Evolutionary conservation across 2,797 vertebrate species (phyloP).

Genomic region (Podarcis siculus): DNA sequence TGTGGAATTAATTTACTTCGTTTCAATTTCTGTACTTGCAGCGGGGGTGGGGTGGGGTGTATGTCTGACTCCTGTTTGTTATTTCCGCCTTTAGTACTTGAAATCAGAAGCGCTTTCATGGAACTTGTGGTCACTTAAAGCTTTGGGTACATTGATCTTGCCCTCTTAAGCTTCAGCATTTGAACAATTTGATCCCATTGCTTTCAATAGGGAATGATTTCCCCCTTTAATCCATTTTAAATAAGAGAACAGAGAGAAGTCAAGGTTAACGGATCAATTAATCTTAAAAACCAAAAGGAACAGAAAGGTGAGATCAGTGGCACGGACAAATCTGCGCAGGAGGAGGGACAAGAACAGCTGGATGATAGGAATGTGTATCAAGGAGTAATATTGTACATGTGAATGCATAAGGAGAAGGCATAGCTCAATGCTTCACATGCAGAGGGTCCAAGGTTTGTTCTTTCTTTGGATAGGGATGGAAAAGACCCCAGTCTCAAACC

Average conservation of each 20-base stretch:
- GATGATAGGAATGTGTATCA: neutral
- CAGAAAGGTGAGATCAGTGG: neutral
- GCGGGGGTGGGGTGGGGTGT: rapidly evolving
- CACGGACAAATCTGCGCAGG: neutral
- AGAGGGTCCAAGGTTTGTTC: neutral
- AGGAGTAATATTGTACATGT: neutral
- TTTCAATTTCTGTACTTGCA: neutral
- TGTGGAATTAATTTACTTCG: conserved; percentile 29
- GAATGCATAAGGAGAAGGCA: neutral
- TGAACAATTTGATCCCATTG: conserved; percentile 35
- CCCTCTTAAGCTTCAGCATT: conserved; percentile 18
- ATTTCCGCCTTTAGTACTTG: conserved; percentile 9
- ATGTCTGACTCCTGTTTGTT: conserved; percentile 8
- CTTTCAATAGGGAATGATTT: conserved; percentile 1
- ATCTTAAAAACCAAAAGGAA: conserved; percentile 18
- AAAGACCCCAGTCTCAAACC: neutral
- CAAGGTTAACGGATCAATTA: conserved; percentile 21
- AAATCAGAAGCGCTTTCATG: conserved; percentile 31
- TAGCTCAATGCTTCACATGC: neutral
- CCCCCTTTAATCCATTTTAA: neutral
- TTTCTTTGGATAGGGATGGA: neutral
- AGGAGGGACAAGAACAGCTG: neutral
- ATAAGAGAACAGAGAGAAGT: neutral
- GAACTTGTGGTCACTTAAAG: conserved; percentile 38
- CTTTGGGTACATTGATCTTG: conserved; percentile 23